Percentiles rank a stretch among this genome's conserved stretches.
Conservation (phyloP, 2,797 vertebrate species). For the Halcyon leucocephala region DNA sequence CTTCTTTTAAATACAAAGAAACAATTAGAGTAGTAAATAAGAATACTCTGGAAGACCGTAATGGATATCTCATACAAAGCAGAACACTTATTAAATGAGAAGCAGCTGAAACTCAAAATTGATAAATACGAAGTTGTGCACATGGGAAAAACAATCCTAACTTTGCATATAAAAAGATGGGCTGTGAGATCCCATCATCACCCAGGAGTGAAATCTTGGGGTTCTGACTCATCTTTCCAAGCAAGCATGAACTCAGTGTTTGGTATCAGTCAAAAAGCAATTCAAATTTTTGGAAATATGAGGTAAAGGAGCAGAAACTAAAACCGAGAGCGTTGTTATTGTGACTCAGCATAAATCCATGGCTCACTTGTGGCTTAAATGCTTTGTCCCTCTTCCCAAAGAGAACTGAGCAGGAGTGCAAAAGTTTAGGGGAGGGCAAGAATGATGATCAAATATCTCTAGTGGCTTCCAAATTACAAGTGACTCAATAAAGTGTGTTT, state of each 20-base stretch:
- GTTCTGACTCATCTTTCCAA: conserved; percentile 47
- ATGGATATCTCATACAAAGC: background rate
- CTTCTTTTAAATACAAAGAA: conserved; percentile 32
- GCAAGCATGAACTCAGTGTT: background rate
- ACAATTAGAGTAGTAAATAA: conserved; percentile 16
- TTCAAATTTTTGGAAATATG: background rate
- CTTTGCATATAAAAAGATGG: conserved; percentile 19
- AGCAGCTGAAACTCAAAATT: conserved; percentile 9
- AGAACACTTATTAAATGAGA: conserved; percentile 23
- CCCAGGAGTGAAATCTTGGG: conserved; percentile 44
- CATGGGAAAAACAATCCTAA: conserved; percentile 41
- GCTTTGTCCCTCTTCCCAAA: background rate
- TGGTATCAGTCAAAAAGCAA: conserved; percentile 16
- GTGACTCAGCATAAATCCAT: background rate
- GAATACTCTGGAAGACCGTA: conserved; percentile 23
- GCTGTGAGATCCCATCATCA: conserved; percentile 11
- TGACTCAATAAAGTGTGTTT: background rate
- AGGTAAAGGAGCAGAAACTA: background rate
- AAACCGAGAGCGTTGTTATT: background rate
- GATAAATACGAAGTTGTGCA: conserved; percentile 21
- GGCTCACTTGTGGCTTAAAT: background rate
- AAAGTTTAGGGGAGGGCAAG: background rate
- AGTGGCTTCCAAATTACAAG: background rate
- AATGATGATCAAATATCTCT: background rate
- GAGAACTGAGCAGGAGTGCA: background rate